These are phyloP conservation scores for Tauraco hartlaubi DNA, from an alignment of 2,797 vertebrate species.

Conservation along the genomic window DNA sequence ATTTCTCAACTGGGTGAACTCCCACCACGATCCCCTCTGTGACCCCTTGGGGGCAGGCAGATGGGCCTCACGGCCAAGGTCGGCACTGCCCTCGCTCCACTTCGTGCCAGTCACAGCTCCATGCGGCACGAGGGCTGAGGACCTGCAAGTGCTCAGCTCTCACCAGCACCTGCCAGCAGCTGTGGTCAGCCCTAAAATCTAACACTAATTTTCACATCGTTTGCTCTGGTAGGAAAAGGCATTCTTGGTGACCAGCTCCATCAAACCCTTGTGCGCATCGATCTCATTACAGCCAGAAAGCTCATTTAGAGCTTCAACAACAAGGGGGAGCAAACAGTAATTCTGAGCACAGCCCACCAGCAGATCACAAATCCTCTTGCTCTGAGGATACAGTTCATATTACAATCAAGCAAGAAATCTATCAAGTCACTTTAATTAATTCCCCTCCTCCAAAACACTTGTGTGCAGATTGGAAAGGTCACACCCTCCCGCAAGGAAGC, in stretches of 20 bases:
- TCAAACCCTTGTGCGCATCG: neutral
- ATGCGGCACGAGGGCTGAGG: neutral
- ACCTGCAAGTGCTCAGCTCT: neutral
- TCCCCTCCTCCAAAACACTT: neutral
- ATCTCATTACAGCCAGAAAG: conserved; percentile 1
- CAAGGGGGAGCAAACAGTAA: neutral
- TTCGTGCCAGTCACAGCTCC: rapidly evolving
- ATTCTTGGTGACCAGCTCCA: neutral
- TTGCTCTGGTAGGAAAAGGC: neutral
- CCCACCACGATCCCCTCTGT: rapidly evolving
- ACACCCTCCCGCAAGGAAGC: neutral
- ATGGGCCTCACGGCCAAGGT: neutral
- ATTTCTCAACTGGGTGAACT: neutral
- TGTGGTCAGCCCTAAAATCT: neutral
- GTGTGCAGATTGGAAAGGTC: neutral
- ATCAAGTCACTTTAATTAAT: conserved; percentile 20
- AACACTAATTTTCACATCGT: rapidly evolving
- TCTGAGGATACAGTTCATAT: neutral
- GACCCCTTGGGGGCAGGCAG: rapidly evolving
- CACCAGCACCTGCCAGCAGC: neutral
- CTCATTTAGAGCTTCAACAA: conserved; percentile 8
- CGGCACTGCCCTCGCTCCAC: neutral
- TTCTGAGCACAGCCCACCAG: neutral
- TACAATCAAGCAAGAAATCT: conserved; percentile 7
- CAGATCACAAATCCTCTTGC: neutral